Evolutionary conservation across 2,113 vertebrate genomes (phyloP), one percentile per base, ranked within the genome.

Genomic region (Monopterus albus): DNA sequence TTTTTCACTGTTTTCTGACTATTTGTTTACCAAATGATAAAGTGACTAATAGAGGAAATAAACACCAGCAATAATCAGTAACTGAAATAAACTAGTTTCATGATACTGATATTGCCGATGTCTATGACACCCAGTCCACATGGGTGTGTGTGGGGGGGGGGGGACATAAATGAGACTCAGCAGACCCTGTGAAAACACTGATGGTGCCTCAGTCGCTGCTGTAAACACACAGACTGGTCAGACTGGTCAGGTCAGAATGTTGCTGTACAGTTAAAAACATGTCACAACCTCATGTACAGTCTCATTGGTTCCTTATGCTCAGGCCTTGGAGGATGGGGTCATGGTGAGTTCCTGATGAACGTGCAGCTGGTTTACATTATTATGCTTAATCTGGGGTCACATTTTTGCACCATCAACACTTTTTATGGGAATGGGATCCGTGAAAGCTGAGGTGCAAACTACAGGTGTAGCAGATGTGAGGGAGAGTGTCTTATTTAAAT

Each of bases 311-410:
- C 59, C 25, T 55, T 49, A 53, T 62, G 35, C 68, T 58, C 23
- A 59, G 8, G 49, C 53, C 20, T 17, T 58, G 40, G 46, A 55
- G 40, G 49, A 72, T 11, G 17, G 59, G 81, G 81, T 86, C 78
- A 57, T 42, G 64, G 15, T 47, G 79, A 59, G 76, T 73, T 84
- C 67, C 61, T 61, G 50, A 74, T 63, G 53, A 76, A 59, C 47
- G 33, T 53, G 71, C 74, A 86, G 72, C 79, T 87, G 89, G 71
- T 87, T 88, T 75, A 68, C 68, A 84, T 84, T 85, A 77, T 69
- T 72, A 56, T 42, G 75, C 79, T 64, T 77, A 74, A 85, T 82
- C 73, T 23, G 17, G 51, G 82, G 77, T 87, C 79, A 78, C 64
- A 38, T 59, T 77, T 47, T 46, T 40, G 39, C 35, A 53, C 70